A percentile compares a stretch with the other conserved stretches of the same genome.
Conservation (phyloP, 2,888 invertebrate genomes). For the Apamea sordens region DNA sequence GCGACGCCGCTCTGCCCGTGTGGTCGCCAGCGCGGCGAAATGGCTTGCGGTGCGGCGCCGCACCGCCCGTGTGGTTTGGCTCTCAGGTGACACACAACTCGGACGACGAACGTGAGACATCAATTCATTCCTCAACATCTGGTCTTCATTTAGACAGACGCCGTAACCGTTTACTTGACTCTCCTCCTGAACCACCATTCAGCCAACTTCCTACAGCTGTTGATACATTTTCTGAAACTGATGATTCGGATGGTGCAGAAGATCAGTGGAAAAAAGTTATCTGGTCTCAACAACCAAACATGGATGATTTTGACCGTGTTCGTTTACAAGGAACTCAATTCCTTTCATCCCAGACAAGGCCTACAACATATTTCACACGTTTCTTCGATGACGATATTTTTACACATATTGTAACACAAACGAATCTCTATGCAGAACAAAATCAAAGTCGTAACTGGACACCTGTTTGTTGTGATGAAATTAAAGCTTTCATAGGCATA, state of each 20-base stretch:
- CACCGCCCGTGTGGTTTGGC: too few relatives aligned
- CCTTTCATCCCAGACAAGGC: conserved; percentile 21
- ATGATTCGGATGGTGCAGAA: conserved; percentile 38
- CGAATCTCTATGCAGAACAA: conserved; percentile 37
- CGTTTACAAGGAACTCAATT: conserved; percentile 28
- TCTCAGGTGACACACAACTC: conserved; percentile 31
- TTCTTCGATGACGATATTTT: conserved; percentile 34
- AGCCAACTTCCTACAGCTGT: conserved; percentile 12
- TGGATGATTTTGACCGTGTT: conserved; percentile 28
- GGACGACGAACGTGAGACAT: conserved; percentile 30
- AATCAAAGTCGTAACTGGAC: conserved; percentile 16
- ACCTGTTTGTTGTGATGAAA: too few relatives aligned
- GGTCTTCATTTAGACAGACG: conserved; percentile 31
- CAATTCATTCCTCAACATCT: conserved; percentile 30
- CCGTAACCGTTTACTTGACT: conserved; percentile 32
- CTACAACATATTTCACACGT: conserved; percentile 30
- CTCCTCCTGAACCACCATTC: conserved; percentile 15
- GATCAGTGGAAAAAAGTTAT: conserved; percentile 34
- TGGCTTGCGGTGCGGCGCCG: too few relatives aligned
- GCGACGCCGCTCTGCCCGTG: too few relatives aligned
- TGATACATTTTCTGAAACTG: conserved; percentile 36
- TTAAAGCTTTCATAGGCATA: too few relatives aligned
- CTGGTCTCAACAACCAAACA: conserved; percentile 22
- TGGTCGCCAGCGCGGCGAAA: too few relatives aligned
- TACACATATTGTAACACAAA: conserved; percentile 40